Evolutionary conservation across 2,797 vertebrate genomes (phyloP).

Genomic region (Melanotaenia parkinsoni): DNA sequence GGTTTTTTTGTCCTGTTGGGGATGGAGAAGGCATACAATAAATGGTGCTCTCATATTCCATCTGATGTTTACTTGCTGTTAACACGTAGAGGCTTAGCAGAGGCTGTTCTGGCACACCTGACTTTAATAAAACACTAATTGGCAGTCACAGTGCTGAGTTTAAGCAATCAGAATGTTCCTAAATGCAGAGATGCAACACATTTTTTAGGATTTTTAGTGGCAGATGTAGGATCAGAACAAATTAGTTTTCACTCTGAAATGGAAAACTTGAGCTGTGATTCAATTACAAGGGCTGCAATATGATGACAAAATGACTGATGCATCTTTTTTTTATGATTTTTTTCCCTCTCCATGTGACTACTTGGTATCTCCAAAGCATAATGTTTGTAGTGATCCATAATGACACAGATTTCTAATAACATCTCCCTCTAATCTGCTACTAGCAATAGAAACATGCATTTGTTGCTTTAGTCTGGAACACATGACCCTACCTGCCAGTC

Average conservation of each 20-base stretch:
- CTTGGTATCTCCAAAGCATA: not conserved
- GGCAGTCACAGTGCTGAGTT: slow-evolving; percentile 4
- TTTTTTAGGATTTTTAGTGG: slow-evolving; percentile 2
- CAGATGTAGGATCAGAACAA: slow-evolving; percentile 16
- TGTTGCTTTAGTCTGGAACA: not conserved
- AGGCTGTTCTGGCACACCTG: slow-evolving; percentile 12
- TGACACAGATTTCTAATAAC: not conserved
- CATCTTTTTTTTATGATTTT: not conserved
- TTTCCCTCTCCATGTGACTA: not conserved
- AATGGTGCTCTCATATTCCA: not conserved
- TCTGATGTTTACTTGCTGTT: not conserved
- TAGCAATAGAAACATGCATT: not conserved
- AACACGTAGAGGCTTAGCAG: not conserved
- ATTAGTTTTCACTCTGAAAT: slow-evolving; percentile 26
- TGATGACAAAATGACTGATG: not conserved
- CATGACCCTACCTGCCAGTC: not conserved
- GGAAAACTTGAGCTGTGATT: not conserved
- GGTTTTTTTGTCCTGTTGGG: not conserved
- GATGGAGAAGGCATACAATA: not conserved
- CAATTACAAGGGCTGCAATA: not conserved
- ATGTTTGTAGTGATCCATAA: not conserved
- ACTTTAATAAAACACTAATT: slow-evolving; percentile 29
- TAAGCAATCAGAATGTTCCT: slow-evolving; percentile 22
- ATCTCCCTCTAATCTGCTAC: no score
- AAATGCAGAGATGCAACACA: slow-evolving; percentile 8